Conservation (phyloP, 1,140 invertebrate genomes). For the Brachionus rotundiformis region DNA sequence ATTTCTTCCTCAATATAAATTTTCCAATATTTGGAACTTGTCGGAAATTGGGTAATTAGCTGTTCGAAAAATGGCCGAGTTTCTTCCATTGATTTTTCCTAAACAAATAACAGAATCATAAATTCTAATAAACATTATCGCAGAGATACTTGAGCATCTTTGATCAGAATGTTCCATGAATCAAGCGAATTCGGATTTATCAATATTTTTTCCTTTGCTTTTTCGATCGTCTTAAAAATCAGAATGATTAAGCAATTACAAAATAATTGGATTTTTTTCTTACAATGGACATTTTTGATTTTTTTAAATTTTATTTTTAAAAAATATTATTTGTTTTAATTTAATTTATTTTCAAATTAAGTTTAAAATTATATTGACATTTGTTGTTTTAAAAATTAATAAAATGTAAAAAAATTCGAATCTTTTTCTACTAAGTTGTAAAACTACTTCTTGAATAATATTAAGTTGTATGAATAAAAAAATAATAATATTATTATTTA, state of each 20-base stretch:
- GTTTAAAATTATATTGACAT: neutral
- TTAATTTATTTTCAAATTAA: neutral
- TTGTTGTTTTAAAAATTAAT: neutral
- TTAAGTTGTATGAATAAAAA: no score
- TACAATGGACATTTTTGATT: conserved; percentile 12
- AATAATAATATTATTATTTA: no score
- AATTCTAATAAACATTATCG: no score
- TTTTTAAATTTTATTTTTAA: neutral
- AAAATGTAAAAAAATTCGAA: neutral
- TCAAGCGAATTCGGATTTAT: conserved; percentile 30
- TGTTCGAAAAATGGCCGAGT: conserved; percentile 88
- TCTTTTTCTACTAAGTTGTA: no score
- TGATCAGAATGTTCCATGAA: conserved; percentile 26
- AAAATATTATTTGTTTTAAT: neutral
- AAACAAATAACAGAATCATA: no score
- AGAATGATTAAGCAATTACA: neutral
- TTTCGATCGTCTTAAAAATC: neutral
- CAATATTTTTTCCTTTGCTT: neutral
- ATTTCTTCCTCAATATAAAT: conserved; percentile 99
- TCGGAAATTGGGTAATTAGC: conserved; percentile 87
- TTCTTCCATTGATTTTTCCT: conserved; percentile 84
- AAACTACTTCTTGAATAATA: no score
- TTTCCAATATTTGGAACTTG: conserved; percentile 95
- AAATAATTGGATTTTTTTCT: neutral
- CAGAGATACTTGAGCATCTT: conserved; percentile 28